Evolutionary conservation across 2,797 vertebrate species (phyloP), one percentile per base, ranked within the genome.

Genomic region (Valencia hispanica): DNA sequence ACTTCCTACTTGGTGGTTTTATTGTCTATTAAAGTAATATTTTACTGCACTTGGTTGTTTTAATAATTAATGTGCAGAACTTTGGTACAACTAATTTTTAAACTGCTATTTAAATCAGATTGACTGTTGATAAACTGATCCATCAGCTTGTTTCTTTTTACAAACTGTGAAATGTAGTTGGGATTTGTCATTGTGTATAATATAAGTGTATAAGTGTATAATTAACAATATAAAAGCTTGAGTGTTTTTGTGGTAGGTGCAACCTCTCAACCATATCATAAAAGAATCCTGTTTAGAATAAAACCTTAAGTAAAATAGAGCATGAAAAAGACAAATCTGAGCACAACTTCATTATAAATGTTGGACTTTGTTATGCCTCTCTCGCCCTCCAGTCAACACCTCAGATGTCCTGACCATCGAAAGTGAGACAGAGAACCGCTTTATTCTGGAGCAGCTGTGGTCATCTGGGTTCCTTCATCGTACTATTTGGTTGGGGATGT

Each of bases 381-480:
- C 66, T 81, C 87, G 1, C 84, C 57, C 92, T 89, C 83, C 61
- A 96, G 95, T 85, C 83, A 91, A 93, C 96, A 96, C 94, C 48
- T 97, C 97, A n/a, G 93, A 95, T 72, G 92, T 99, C 75, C 90
- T 99, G 80, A 97, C 95, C 68, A 94, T 99, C 79, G 92, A 95
- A 88, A 95, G 94, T 70, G 96, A 97, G 84, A 93, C 92, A 5
- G 97, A 99, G 94, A 97, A 96, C 71, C 91, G 90, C 4, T 98
- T 99, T 88, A 82, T 98, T 75, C 91, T 96, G 88, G 94, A 97
- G 88, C 96, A 98, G 91, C 86, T 97, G 68, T 93, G 88, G 84
- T 89, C 77, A 12, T 89, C 66, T 2, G 94, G 94, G 47, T 93
- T 96, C 80, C 94, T 93, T 50, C 94, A 96, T 72, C 95, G 95